Base-by-base conservation (phyloP, 2,888 invertebrate species). In the Drosophila sordidula region DNA sequence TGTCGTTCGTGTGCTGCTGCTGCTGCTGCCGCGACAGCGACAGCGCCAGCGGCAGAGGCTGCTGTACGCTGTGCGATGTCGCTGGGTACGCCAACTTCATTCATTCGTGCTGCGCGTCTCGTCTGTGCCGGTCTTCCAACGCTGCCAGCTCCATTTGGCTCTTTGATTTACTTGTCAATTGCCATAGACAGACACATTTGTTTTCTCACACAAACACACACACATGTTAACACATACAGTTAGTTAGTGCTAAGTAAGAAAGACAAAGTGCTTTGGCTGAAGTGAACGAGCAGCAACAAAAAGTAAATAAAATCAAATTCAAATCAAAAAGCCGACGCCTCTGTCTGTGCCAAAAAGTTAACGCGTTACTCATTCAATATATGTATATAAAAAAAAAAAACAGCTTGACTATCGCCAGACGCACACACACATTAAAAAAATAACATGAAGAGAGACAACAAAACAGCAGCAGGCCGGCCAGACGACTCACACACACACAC, bases 61-160 rank as follows among this genome's bases (percentile, higher is more conserved):
- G 44, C 25, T 59, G 49, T 63, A 58, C 44, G 62, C 57, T 74
- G 64, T 38, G 76, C 66, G 65, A 66, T 70, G 59, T 59, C 64
- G 79, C 54, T 70, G 65, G 66, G 57, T 49, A 71, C 73, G 66
- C 77, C 57, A 78, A 86, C 85, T 90, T 84, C 90, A 90, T 89
- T 90, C 90, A 90, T 90, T 89, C 90, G 84, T 82, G 70, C 73
- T 76, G 66, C 86, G 87, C 80, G 82, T 80, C 69, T 82, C 80
- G 82, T 78, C 76, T 74, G 86, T 84, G 86, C 80, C 84, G 78
- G 75, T 85, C 75, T 77, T 70, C 75, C 61, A 69, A 58, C 56
- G 64, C 59, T 65, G 49, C 46, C 34, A 47, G 41, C 62, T 70
- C 38, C 12, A 8, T 34, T 11, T 56, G 25, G 25, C 16, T 12